phyloP scores from a whole-genome alignment of 2,797 vertebrate genomes.

The Thripadectes ignobilis region DNA sequence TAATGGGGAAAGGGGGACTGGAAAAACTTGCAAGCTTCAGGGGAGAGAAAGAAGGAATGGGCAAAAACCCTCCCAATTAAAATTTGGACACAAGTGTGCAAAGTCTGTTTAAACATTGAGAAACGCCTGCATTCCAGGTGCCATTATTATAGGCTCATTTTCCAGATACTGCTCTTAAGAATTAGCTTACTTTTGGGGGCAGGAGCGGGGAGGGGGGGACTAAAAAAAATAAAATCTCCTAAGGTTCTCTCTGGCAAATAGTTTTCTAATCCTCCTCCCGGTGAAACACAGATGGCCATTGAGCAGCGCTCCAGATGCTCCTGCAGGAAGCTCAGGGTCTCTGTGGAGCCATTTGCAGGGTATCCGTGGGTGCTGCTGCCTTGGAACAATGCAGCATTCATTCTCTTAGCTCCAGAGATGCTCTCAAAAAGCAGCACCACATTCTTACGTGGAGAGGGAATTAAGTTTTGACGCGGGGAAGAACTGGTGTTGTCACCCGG shows the following conservation, averaged over 20 bases:
- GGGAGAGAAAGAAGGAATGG: neutral
- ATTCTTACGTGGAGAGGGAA: neutral
- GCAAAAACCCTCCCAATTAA: neutral
- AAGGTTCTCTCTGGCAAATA: slow-evolving; percentile 25
- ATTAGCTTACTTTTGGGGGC: neutral
- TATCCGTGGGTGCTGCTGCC: slow-evolving; percentile 48
- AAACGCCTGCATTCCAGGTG: neutral
- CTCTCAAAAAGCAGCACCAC: neutral
- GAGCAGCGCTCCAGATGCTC: slow-evolving; percentile 50
- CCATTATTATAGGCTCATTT: neutral
- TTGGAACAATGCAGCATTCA: slow-evolving; percentile 18
- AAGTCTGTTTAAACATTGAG: neutral
- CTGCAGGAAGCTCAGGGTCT: slow-evolving; percentile 57
- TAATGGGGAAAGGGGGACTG: neutral
- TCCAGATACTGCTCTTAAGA: neutral
- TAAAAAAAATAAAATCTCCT: neutral
- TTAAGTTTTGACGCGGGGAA: neutral
- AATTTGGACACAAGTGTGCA: neutral
- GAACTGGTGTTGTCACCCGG: neutral
- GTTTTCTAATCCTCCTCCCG: slow-evolving; percentile 9
- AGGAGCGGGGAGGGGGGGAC: too few species aligned
- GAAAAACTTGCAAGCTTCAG: neutral
- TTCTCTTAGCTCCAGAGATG: neutral
- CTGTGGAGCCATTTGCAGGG: slow-evolving; percentile 52
- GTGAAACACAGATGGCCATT: slow-evolving; percentile 56